A percentile compares a stretch with the other conserved stretches of the same genome.
phyloP scores from a whole-genome alignment of 2,113 vertebrate species.

The Vidua chalybeata region DNA sequence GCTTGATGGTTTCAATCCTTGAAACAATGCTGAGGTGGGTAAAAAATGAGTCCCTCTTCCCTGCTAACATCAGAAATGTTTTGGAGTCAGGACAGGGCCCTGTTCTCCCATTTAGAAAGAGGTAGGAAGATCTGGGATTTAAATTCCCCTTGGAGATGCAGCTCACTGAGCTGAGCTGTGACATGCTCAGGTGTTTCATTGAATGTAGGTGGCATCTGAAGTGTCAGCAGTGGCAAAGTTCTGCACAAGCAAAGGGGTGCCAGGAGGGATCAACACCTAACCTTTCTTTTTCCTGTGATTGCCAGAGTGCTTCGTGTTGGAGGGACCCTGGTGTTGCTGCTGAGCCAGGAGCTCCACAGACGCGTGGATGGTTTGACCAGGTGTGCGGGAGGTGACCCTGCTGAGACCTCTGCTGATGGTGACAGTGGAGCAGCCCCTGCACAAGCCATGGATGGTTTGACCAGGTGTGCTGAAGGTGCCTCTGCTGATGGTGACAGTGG shows the following conservation, averaged over 20 bases:
- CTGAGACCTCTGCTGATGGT: not conserved
- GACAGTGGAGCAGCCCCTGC: not conserved
- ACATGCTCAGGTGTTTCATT: not conserved
- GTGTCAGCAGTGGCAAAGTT: not conserved
- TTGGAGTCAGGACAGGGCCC: not conserved
- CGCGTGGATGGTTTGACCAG: conserved; percentile 13
- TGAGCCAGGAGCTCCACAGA: conserved; percentile 80
- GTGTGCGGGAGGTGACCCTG: not conserved
- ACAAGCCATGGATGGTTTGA: too few relatives aligned
- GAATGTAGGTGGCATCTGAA: not conserved
- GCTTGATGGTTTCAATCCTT: not conserved
- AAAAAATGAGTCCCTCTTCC: not conserved
- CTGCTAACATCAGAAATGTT: not conserved
- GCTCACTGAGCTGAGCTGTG: not conserved
- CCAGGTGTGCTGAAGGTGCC: not conserved
- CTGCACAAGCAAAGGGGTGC: not conserved
- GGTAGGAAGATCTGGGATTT: not conserved
- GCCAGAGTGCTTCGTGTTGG: conserved; percentile 82
- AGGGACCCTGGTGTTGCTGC: conserved; percentile 82
- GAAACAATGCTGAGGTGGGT: not conserved
- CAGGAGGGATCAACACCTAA: not conserved
- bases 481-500: not conserved
- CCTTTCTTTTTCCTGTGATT: not conserved
- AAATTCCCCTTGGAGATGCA: not conserved
- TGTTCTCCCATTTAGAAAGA: not conserved